A percentile compares a stretch with the other conserved stretches of the same genome.
phyloP scores from a whole-genome alignment of 1,140 invertebrate species.

The Camponotus floridanus region DNA sequence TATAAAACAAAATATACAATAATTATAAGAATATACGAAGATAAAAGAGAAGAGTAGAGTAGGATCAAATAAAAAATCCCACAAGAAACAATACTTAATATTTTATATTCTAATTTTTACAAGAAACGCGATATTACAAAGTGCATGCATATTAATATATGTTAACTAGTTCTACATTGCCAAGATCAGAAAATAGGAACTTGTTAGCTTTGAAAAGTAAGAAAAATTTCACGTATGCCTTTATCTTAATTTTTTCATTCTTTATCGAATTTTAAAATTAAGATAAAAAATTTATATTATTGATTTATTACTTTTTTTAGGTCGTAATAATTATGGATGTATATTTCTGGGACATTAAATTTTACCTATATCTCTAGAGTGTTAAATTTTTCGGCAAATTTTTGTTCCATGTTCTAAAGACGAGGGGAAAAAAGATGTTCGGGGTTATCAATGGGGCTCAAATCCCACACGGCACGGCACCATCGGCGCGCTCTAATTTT shows the following conservation, averaged over 20 bases:
- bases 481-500: constrained; percentile 48
- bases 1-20: background rate
- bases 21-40: background rate
- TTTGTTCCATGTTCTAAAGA: background rate
- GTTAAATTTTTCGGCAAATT: background rate
- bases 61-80: background rate
- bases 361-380: too few species aligned
- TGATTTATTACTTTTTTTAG: too few species aligned
- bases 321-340: too few species aligned
- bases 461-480: constrained; percentile 13
- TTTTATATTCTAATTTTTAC: background rate
- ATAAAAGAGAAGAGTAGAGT: background rate
- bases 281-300: too few species aligned
- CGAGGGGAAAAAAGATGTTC: too few species aligned
- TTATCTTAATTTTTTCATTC: background rate
- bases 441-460: background rate
- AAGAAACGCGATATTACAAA: background rate
- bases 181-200: background rate
- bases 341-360: too few species aligned
- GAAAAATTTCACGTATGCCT: background rate
- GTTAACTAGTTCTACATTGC: too few species aligned
- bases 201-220: background rate
- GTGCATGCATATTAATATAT: too few species aligned
- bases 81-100: background rate
- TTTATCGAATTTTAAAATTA: too few species aligned